Conservation (phyloP, 2,113 vertebrate genomes). For the Burhinus oedicnemus region DNA sequence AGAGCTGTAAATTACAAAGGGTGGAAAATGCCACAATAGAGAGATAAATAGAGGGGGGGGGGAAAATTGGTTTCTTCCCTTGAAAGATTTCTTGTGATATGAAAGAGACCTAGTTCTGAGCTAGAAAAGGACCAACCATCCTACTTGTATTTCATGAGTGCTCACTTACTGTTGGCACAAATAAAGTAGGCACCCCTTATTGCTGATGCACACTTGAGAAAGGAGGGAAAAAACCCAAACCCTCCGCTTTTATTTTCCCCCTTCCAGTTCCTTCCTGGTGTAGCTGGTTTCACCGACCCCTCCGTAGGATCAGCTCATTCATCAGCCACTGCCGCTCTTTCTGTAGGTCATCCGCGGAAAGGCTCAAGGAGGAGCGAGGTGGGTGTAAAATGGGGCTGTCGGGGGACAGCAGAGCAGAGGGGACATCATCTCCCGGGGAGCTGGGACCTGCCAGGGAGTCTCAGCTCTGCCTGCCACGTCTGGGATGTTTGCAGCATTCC, state of each 20-base stretch:
- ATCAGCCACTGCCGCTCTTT: background rate
- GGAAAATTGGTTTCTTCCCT: background rate
- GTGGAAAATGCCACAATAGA: background rate
- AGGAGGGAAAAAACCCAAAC: background rate
- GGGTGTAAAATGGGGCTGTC: background rate
- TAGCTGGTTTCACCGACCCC: background rate
- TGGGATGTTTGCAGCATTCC: background rate
- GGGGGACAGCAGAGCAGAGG: background rate
- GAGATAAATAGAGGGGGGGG: background rate
- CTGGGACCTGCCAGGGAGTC: background rate
- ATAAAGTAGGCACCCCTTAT: background rate
- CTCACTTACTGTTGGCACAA: background rate
- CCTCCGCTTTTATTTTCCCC: background rate
- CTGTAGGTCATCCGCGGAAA: background rate
- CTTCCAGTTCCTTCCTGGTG: background rate
- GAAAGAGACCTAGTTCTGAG: background rate
- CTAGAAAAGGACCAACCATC: background rate
- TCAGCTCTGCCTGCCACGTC: background rate
- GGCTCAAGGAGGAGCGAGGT: background rate
- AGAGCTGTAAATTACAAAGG: conserved; percentile 17
- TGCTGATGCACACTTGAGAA: background rate
- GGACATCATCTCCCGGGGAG: accelerated
- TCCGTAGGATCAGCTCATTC: background rate
- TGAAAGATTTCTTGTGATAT: background rate
- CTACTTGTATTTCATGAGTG: background rate